Conservation (phyloP, 1,140 invertebrate genomes). For the Drosophila orosa region DNA sequence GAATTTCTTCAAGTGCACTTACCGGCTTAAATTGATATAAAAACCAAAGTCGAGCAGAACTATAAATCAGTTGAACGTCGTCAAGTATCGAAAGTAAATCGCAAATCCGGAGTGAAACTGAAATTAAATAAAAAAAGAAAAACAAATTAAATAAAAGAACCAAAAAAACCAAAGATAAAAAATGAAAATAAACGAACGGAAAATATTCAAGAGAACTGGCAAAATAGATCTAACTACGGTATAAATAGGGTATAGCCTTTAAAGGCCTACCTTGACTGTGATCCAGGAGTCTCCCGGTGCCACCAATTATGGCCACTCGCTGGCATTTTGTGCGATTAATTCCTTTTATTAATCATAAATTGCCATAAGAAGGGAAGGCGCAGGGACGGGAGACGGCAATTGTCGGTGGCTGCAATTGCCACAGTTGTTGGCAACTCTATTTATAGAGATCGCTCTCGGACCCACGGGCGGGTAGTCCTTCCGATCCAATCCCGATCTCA, state of each 20-base stretch:
- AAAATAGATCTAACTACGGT: neutral
- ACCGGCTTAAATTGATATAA: conserved; percentile 17
- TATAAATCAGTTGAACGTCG: conserved; percentile 18
- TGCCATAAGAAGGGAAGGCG: conserved; percentile 46
- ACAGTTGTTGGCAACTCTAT: conserved; percentile 47
- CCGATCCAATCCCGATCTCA: conserved; percentile 6
- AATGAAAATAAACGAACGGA: neutral
- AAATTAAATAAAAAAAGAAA: neutral
- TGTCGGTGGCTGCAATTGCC: conserved; percentile 50
- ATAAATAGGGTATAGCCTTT: neutral
- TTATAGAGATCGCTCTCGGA: conserved; percentile 55
- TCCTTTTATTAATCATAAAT: conserved; percentile 77
- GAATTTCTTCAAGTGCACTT: conserved; percentile 5
- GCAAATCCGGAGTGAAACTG: conserved; percentile 5
- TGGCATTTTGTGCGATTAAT: conserved; percentile 43
- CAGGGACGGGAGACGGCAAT: conserved; percentile 30
- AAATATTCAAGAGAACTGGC: neutral
- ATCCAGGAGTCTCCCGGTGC: conserved; percentile 14
- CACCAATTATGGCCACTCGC: conserved; percentile 34
- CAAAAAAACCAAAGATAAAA: neutral
- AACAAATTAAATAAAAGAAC: neutral
- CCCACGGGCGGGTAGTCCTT: conserved; percentile 20
- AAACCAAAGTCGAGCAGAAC: neutral
- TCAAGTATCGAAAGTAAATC: neutral
- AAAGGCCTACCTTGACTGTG: conserved; percentile 23